Evolutionary conservation across 2,888 invertebrate genomes (phyloP).

Genomic region (Geotrupes spiniger): DNA sequence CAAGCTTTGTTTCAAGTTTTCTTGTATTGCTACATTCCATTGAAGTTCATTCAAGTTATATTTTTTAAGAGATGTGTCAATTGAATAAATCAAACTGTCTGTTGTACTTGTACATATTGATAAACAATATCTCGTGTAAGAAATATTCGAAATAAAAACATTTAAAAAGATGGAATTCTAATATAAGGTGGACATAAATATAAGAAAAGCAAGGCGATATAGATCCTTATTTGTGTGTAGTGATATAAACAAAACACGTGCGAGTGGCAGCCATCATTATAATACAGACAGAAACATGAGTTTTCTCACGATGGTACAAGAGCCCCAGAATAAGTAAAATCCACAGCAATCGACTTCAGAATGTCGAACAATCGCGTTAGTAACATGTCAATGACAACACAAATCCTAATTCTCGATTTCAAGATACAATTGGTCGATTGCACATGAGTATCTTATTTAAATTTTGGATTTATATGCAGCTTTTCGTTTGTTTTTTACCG

Average conservation of each 20-base stretch:
- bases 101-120: no score
- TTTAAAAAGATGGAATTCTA: neutral
- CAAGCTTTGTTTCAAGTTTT: no score
- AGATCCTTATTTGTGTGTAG: slow-evolving; percentile 7
- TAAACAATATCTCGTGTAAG: no score
- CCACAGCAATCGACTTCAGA: slow-evolving; percentile 27
- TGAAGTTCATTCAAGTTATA: no score
- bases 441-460: slow-evolving; percentile 42
- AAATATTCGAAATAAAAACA: no score
- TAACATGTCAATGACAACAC: slow-evolving; percentile 22
- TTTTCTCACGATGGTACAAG: slow-evolving; percentile 42
- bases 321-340: slow-evolving; percentile 32
- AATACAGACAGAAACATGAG: slow-evolving; percentile 41
- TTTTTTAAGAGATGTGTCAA: no score
- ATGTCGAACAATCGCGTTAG: slow-evolving; percentile 26
- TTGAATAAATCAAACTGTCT: no score
- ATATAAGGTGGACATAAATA: neutral
- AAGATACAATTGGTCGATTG: slow-evolving; percentile 39
- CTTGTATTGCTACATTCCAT: no score
- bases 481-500: slow-evolving; percentile 40
- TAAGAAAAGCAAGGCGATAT: neutral
- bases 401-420: slow-evolving; percentile 19
- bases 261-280: slow-evolving; percentile 38
- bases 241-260: slow-evolving; percentile 33
- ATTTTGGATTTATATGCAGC: slow-evolving; percentile 38